phyloP scores from a whole-genome alignment of 2,113 vertebrate genomes.

The Peromyscus polionotus region DNA sequence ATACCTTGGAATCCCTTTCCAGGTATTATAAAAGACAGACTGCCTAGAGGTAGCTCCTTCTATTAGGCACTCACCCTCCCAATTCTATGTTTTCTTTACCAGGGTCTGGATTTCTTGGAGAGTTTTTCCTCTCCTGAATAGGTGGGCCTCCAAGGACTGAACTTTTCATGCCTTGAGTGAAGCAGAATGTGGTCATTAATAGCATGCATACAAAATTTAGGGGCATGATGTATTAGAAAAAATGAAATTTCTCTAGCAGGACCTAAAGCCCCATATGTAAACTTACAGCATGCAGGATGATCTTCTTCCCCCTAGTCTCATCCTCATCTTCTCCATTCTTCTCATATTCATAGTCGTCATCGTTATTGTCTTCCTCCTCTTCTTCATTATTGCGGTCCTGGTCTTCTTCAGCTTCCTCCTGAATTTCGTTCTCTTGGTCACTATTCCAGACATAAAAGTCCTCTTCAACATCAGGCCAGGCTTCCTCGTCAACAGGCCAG shows the following conservation, averaged over 20 bases:
- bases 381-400: not conserved
- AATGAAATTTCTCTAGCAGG: not conserved
- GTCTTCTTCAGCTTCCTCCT: not conserved
- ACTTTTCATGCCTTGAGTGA: not conserved
- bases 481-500: no score
- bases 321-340: not conserved
- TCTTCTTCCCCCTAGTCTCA: not conserved
- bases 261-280: not conserved
- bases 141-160: not conserved
- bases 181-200: not conserved
- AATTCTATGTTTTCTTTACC: not conserved
- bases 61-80: not conserved
- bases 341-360: not conserved
- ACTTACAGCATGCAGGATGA: not conserved
- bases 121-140: not conserved
- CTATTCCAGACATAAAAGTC: not conserved
- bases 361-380: not conserved
- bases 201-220: not conserved
- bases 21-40: not conserved
- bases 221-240: not conserved
- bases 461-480: not conserved
- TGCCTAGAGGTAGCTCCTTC: not conserved
- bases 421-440: not conserved
- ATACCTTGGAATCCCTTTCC: not conserved
- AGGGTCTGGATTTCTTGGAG: not conserved